Conservation (phyloP, 2,888 invertebrate species). For the Choristoneura rosaceana region DNA sequence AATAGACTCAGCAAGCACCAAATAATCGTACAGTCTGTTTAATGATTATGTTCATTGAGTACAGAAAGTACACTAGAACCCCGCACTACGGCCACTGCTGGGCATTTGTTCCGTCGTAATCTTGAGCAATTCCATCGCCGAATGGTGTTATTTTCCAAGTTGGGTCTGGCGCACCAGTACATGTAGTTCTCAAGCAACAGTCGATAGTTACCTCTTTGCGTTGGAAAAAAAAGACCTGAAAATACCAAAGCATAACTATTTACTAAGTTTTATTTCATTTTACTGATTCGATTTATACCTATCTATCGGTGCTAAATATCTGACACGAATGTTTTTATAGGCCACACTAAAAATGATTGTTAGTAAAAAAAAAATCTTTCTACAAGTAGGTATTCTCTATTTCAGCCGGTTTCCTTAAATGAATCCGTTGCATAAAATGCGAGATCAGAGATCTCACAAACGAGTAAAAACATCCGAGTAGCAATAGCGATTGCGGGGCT, state of each 20-base stretch:
- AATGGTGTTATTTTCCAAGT: background rate
- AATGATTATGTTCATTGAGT: conserved; percentile 5
- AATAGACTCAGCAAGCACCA: no score
- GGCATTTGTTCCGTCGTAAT: background rate
- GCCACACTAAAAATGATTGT: no score
- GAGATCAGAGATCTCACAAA: no score
- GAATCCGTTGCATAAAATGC: no score
- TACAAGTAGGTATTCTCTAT: no score
- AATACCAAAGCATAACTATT: background rate
- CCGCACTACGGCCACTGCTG: background rate
- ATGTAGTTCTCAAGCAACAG: background rate
- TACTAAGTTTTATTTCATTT: background rate
- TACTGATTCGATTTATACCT: background rate
- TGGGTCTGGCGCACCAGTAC: conserved; percentile 1
- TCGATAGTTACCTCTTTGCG: background rate
- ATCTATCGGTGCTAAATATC: no score
- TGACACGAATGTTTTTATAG: no score
- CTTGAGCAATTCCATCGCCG: conserved; percentile 5
- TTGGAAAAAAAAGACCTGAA: background rate
- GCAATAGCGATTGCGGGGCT: no score
- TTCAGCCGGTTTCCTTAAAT: no score
- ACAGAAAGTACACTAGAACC: background rate
- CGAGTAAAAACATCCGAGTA: no score
- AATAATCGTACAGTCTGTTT: no score
- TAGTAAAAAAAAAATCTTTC: no score